Conservation (phyloP, 2,797 vertebrate species). For the Rhinella marina region DNA sequence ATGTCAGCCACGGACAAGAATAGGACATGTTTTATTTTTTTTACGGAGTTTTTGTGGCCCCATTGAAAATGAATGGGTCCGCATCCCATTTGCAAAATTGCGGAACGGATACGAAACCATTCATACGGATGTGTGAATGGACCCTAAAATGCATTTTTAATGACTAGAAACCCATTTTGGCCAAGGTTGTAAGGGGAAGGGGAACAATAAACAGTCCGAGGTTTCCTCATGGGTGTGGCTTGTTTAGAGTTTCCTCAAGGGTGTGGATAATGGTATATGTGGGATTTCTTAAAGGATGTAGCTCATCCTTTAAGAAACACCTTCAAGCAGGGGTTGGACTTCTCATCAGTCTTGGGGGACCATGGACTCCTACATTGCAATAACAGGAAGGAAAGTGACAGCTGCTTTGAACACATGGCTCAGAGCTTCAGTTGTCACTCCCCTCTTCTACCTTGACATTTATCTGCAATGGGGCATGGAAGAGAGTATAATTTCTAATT, state of each 20-base stretch:
- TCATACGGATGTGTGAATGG: too few species aligned
- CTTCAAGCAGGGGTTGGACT: neutral
- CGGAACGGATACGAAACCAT: too few species aligned
- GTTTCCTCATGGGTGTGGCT: neutral
- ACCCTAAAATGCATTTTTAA: neutral
- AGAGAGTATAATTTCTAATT: neutral
- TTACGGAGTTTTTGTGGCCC: too few species aligned
- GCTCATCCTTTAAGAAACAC: neutral
- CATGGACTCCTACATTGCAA: neutral
- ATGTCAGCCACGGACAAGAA: too few species aligned
- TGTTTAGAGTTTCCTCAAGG: neutral
- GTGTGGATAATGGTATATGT: neutral
- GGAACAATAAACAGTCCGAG: neutral
- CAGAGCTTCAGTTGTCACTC: neutral
- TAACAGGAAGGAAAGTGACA: neutral
- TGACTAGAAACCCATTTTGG: neutral
- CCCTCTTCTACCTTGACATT: neutral
- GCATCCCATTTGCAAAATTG: too few species aligned
- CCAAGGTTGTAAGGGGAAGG: neutral
- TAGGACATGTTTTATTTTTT: too few species aligned
- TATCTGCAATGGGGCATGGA: neutral
- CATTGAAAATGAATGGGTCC: too few species aligned
- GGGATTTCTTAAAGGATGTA: too few species aligned
- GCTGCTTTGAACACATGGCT: neutral
- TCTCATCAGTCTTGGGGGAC: neutral